Evolutionary conservation across 2,113 vertebrate species (phyloP), one percentile per base, ranked within the genome.

Genomic region (Callaeas wilsoni): DNA sequence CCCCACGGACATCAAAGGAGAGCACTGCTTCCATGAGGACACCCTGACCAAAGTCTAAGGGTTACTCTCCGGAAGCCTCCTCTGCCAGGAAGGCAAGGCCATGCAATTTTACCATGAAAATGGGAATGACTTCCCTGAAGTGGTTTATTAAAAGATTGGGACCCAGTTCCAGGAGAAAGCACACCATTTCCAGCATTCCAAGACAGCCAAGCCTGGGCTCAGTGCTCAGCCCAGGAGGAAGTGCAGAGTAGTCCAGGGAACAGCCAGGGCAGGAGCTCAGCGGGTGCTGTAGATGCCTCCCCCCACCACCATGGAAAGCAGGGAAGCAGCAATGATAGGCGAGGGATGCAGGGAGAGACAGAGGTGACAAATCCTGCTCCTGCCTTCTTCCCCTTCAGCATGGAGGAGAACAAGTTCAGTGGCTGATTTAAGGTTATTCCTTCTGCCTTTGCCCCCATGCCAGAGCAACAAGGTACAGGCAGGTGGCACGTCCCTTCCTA

Each of bases 31-130:
- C 94, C 85, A 74, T 25, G 14, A 73, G 85, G 88, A 68, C 60
- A 86, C 52, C 47, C 55, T 5, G 93, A 26, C 20, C 96, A 94
- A 96, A 96, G 95, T 95, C 95, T 86, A 96, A 95, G 81, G 92
- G 87, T 83, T 92, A 67, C 44, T 60, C 52, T 52, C 55, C 14
- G 71, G 85, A 90, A 90, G 44, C 69, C 42, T 90, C 71, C 26
- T 10, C 85, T 30, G 1, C 59, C 35, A 0, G 85, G 71, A 90
- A 88, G 83, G 71, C 29, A 60, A 85, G 78, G 84, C 78, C 41
- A 4, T 7, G 70, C 27, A 7, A 79, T 69, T 82, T 85, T 64
- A 35, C 81, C 37, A 17, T 56, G 42, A 70, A 88, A 91, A 78
- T n/a, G 41, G 76, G 67, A 91, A 84, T 33, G 6, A 90, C 71